phyloP scores from a whole-genome alignment of 2,888 invertebrate genomes.

The Cantharis flavilabris region DNA sequence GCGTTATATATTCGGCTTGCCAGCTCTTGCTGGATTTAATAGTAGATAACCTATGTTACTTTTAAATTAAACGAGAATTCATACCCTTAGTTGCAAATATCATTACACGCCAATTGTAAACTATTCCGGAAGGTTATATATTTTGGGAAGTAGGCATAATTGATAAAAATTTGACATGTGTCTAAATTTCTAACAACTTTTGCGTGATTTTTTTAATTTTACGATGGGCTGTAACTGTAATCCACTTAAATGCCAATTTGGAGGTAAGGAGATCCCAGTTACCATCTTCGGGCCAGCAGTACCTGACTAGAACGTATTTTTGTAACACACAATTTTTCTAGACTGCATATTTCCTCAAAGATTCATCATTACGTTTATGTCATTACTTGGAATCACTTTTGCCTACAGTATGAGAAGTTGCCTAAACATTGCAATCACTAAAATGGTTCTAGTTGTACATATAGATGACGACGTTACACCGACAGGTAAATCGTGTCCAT shows the following conservation, averaged over 20 bases:
- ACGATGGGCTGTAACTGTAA: neutral
- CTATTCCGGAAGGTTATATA: neutral
- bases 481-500: neutral
- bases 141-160: neutral
- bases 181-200: neutral
- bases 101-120: no score
- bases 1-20: no score
- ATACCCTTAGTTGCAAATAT: no score
- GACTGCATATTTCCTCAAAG: slow-evolving; percentile 69
- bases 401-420: slow-evolving; percentile 55
- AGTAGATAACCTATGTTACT: no score
- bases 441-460: slow-evolving; percentile 45
- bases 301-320: no score
- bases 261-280: neutral
- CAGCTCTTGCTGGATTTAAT: no score
- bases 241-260: neutral
- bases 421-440: slow-evolving; percentile 54
- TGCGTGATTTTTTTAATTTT: neutral
- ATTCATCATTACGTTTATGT: slow-evolving; percentile 65
- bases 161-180: neutral
- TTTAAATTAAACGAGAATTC: no score
- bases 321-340: slow-evolving; percentile 49
- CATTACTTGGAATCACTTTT: slow-evolving; percentile 54
- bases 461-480: no score
- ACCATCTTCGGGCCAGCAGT: no score